phyloP scores from a whole-genome alignment of 2,113 vertebrate species.

The Cariama cristata region DNA sequence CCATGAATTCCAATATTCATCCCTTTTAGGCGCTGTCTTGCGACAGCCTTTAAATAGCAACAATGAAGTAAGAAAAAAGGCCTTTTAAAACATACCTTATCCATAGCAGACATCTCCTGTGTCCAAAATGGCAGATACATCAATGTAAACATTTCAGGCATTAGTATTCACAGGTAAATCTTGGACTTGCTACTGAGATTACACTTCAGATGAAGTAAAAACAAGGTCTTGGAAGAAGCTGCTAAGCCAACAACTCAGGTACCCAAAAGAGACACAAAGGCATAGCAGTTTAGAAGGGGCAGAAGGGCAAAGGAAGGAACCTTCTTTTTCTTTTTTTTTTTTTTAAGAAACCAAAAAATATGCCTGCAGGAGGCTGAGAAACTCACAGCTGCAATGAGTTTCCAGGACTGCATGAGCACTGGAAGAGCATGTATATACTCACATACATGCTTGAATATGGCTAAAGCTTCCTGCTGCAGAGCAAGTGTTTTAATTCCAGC shows the following conservation, averaged over 20 bases:
- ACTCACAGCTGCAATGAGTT: background rate
- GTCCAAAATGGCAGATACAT: background rate
- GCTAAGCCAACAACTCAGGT: background rate
- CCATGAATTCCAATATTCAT: background rate
- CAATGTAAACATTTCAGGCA: background rate
- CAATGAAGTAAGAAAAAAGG: background rate
- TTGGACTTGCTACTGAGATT: background rate
- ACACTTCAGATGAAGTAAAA: background rate
- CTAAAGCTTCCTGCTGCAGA: background rate
- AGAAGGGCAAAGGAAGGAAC: background rate
- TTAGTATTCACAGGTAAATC: background rate
- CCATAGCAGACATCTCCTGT: background rate
- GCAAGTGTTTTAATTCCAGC: background rate
- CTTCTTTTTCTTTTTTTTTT: accelerated
- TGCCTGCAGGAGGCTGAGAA: background rate
- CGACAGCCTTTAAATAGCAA: background rate
- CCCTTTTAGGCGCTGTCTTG: background rate
- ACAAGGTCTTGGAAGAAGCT: background rate
- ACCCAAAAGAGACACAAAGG: background rate
- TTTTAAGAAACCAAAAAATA: background rate
- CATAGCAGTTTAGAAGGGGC: background rate
- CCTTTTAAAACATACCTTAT: background rate
- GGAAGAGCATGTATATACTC: background rate
- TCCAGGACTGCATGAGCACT: background rate
- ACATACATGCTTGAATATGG: too few relatives aligned